Percentiles rank a stretch among this genome's conserved stretches.
These are phyloP conservation scores for Callinectes sapidus DNA, from an alignment of 2,888 invertebrate species.

Conservation along the genomic window DNA sequence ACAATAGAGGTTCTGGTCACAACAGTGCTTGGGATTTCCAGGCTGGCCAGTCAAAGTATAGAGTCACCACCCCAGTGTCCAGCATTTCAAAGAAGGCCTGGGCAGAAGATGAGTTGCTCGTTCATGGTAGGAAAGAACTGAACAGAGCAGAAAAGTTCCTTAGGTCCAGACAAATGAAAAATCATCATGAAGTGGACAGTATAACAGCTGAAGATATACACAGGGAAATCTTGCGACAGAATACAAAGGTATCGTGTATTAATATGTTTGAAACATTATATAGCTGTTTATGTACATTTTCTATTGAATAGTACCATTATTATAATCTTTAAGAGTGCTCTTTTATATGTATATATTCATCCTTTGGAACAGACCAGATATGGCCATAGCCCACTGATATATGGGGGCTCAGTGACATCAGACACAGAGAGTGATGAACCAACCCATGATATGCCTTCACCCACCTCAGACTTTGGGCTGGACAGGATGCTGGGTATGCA, in stretches of 20 bases:
- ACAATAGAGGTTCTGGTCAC: conserved; percentile 29
- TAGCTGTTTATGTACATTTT: background rate
- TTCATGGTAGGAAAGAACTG: conserved; percentile 51
- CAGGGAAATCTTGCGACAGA: conserved; percentile 47
- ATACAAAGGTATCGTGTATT: conserved; percentile 36
- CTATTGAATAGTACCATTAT: background rate
- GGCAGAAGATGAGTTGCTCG: conserved; percentile 55
- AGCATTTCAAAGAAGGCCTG: conserved; percentile 58
- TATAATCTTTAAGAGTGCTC: background rate
- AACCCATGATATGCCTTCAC: conserved; percentile 44
- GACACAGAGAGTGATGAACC: conserved; percentile 66
- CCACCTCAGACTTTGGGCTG: conserved; percentile 50
- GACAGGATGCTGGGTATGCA: conserved; percentile 58
- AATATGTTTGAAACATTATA: background rate
- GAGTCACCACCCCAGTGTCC: conserved; percentile 40
- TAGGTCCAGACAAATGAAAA: conserved; percentile 39
- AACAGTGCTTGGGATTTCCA: background rate
- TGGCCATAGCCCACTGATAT: background rate
- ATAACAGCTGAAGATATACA: conserved; percentile 51
- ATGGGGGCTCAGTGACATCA: conserved; percentile 52
- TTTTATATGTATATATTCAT: background rate
- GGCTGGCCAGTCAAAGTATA: background rate
- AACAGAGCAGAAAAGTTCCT: conserved; percentile 56
- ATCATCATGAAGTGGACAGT: background rate
- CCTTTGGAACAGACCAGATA: background rate